Percentiles rank a stretch among this genome's conserved stretches.
phyloP scores from a whole-genome alignment of 2,113 vertebrate species.

The Mesitornis unicolor region DNA sequence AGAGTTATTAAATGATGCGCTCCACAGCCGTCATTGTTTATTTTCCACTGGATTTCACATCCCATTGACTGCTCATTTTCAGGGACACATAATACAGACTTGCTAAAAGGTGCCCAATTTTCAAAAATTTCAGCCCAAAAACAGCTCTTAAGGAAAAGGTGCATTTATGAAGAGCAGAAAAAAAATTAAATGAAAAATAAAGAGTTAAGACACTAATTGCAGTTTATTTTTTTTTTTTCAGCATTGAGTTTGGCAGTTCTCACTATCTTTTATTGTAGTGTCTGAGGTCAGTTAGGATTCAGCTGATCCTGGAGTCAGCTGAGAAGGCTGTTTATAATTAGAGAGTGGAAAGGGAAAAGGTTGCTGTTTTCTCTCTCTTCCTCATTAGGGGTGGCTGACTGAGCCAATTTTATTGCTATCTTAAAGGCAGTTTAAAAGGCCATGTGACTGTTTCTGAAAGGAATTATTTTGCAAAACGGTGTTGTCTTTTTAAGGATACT shows the following conservation, averaged over 20 bases:
- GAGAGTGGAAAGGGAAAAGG: conserved; percentile 27
- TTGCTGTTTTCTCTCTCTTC: conserved; percentile 38
- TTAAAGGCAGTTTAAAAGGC: conserved; percentile 63
- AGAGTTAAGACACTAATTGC: conserved; percentile 23
- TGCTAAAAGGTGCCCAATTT: background rate
- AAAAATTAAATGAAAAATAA: conserved; percentile 8
- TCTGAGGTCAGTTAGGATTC: conserved; percentile 51
- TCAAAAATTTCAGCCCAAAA: background rate
- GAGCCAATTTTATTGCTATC: conserved; percentile 56
- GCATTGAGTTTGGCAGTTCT: conserved; percentile 35
- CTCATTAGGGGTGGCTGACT: conserved; percentile 49
- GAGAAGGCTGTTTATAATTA: conserved; percentile 54
- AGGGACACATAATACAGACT: background rate
- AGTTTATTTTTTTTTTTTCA: background rate
- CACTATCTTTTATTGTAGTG: background rate
- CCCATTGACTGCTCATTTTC: conserved; percentile 5
- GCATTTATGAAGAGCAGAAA: background rate
- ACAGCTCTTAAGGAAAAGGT: background rate
- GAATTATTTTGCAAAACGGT: conserved; percentile 46
- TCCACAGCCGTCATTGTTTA: background rate
- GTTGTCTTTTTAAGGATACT: conserved; percentile 16
- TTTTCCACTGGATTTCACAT: background rate
- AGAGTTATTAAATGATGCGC: background rate
- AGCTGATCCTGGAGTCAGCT: conserved; percentile 35
- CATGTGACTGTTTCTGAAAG: conserved; percentile 52